phyloP scores from a whole-genome alignment of 1,140 invertebrate genomes.

The Lucilia cuprina region DNA sequence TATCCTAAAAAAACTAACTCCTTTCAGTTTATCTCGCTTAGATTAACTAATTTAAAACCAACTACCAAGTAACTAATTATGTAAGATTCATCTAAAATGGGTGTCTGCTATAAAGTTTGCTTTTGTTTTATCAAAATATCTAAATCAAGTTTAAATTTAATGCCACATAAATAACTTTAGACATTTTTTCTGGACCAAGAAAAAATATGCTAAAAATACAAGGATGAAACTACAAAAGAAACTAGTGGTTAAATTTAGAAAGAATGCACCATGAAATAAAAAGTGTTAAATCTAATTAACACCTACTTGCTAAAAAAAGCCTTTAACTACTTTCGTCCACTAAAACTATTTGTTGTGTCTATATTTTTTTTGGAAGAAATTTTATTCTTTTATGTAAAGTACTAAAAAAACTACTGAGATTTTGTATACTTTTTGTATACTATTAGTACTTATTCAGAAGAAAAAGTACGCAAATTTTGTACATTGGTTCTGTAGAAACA shows the following conservation, averaged over 20 bases:
- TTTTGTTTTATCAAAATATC: neutral
- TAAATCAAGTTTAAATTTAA: constrained; percentile 18
- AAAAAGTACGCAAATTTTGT: too few species aligned
- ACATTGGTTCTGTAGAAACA: too few species aligned
- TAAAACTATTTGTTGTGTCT: too few species aligned
- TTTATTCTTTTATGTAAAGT: too few species aligned
- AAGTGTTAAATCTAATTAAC: constrained; percentile 1
- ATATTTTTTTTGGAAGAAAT: too few species aligned
- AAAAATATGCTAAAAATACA: too few species aligned
- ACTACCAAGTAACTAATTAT: neutral
- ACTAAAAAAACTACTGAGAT: too few species aligned
- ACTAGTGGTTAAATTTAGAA: neutral
- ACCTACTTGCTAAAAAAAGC: neutral
- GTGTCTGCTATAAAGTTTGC: neutral
- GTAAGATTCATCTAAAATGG: neutral
- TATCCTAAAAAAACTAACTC: too few species aligned
- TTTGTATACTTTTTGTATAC: too few species aligned
- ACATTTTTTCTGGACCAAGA: neutral
- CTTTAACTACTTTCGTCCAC: too few species aligned
- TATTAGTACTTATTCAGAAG: too few species aligned
- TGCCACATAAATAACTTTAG: constrained; percentile 17
- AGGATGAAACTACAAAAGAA: neutral
- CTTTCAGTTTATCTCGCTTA: neutral
- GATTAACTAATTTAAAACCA: neutral
- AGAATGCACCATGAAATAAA: neutral